phyloP scores from a whole-genome alignment of 1,140 invertebrate species.

The Zeugodacus cucurbitae region DNA sequence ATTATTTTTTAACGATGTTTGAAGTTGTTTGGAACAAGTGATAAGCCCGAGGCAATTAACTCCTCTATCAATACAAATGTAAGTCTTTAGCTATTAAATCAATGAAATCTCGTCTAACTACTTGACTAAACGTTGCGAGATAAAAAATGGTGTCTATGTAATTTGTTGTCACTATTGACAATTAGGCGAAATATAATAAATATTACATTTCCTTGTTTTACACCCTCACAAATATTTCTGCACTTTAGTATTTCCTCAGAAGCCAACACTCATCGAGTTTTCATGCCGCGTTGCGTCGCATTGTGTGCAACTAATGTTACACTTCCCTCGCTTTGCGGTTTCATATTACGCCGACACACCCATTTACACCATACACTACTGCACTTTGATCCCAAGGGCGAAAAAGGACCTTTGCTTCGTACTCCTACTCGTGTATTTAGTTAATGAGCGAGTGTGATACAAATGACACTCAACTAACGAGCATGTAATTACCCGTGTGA shows the following conservation, averaged over 20 bases:
- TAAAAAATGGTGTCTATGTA: background rate
- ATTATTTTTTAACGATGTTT: too few relatives aligned
- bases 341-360: constrained; percentile 13
- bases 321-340: constrained; percentile 14
- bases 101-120: background rate
- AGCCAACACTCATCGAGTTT: background rate
- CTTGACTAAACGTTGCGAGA: background rate
- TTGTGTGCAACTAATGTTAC: background rate
- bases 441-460: background rate
- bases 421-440: background rate
- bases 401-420: background rate
- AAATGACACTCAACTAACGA: constrained; percentile 7
- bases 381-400: background rate
- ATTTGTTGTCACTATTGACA: background rate
- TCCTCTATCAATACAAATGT: too few relatives aligned
- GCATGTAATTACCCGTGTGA: background rate
- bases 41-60: too few relatives aligned
- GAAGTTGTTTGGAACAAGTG: too few relatives aligned
- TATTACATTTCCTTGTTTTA: background rate
- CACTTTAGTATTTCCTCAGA: background rate
- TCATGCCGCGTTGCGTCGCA: background rate
- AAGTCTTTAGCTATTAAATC: too few relatives aligned
- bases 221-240: background rate
- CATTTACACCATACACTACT: background rate
- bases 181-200: background rate